phyloP scores from a whole-genome alignment of 2,113 vertebrate species.

The Thalassoma bifasciatum region DNA sequence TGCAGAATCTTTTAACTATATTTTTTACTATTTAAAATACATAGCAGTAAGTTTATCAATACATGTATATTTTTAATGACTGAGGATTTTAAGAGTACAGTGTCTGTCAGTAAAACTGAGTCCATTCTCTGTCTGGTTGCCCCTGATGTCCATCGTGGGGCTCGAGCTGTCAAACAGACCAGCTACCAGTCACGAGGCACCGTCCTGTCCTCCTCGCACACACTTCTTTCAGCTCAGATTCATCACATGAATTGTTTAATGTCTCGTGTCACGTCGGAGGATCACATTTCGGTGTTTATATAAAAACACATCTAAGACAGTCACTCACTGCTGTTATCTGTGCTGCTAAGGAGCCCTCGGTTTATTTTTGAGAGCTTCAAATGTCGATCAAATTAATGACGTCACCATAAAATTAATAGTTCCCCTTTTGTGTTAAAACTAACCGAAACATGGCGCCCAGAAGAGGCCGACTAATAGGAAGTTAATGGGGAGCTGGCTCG shows the following conservation, averaged over 20 bases:
- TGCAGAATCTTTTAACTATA: too few relatives aligned
- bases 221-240: conserved; percentile 48
- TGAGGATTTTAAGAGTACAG: too few relatives aligned
- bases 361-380: neutral
- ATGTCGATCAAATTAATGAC: conserved; percentile 1
- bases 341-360: conserved; percentile 10
- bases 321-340: neutral
- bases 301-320: neutral
- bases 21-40: too few relatives aligned
- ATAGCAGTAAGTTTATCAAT: too few relatives aligned
- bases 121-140: neutral
- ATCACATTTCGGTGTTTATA: conserved; percentile 23
- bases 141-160: conserved; percentile 20
- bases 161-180: conserved; percentile 35
- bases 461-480: conserved; percentile 14
- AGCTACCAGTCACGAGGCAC: conserved; percentile 23
- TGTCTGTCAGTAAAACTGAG: too few relatives aligned
- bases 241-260: conserved; percentile 57
- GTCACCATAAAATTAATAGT: conserved; percentile 25
- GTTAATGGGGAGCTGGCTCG: neutral
- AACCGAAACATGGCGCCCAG: conserved; percentile 24
- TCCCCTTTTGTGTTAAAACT: conserved; percentile 2
- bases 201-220: neutral
- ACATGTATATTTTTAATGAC: too few relatives aligned
- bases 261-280: conserved; percentile 15